These are phyloP conservation scores for Chlorops oryzae DNA, from an alignment of 1,140 invertebrate genomes.

Conservation along the genomic window DNA sequence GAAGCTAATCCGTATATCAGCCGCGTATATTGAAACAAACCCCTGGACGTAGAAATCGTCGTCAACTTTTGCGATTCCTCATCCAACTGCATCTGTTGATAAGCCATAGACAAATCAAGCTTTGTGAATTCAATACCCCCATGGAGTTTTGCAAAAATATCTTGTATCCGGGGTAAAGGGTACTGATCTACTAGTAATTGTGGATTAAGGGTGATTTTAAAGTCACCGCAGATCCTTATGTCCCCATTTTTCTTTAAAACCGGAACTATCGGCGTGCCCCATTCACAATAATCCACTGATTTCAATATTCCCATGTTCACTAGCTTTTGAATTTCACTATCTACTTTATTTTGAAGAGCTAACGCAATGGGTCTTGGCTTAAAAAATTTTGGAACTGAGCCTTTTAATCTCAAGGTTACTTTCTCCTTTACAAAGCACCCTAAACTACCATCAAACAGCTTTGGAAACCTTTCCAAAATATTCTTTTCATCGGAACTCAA, in stretches of 20 bases:
- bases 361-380: not conserved
- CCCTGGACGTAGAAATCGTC: constrained; percentile 20
- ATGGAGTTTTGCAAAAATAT: constrained; percentile 17
- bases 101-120: constrained; percentile 17
- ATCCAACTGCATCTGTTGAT: constrained; percentile 20
- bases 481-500: too few species aligned
- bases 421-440: too few species aligned
- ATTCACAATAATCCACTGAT: constrained; percentile 27
- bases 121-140: constrained; percentile 20
- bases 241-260: not conserved
- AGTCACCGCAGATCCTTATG: constrained; percentile 39
- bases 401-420: not conserved
- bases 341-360: constrained; percentile 3
- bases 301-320: constrained; percentile 25
- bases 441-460: too few species aligned
- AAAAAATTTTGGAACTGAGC: not conserved
- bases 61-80: constrained; percentile 15
- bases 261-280: constrained; percentile 41
- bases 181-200: constrained; percentile 20
- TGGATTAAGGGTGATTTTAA: constrained; percentile 31
- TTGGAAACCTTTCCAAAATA: too few species aligned
- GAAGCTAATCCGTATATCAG: constrained; percentile 20
- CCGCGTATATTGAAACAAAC: constrained; percentile 18
- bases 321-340: constrained; percentile 44
- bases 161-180: constrained; percentile 22